phyloP scores from a whole-genome alignment of 2,888 invertebrate genomes.

The Phengaris alcon region DNA sequence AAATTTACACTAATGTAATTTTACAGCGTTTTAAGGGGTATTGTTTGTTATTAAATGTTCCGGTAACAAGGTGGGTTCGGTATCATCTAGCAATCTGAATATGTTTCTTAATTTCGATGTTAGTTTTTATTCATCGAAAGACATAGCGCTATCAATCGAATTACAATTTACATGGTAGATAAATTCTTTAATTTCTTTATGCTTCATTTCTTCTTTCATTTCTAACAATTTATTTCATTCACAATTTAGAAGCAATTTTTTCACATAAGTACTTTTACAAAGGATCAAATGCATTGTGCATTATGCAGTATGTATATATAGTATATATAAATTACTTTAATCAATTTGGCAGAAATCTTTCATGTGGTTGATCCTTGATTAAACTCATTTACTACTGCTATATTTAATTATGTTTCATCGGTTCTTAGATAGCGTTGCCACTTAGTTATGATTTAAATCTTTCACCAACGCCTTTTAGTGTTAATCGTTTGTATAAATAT shows the following conservation, averaged over 20 bases:
- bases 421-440: too few species aligned
- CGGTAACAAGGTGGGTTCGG: conserved; percentile 23
- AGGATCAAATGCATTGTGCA: background rate
- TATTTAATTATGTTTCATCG: too few species aligned
- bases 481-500: background rate
- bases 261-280: background rate
- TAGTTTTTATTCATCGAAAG: background rate
- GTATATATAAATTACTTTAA: too few species aligned
- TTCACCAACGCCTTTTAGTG: too few species aligned
- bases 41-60: background rate
- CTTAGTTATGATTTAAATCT: too few species aligned
- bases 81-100: conserved; percentile 16
- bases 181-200: background rate
- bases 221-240: background rate
- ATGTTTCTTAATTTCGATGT: conserved; percentile 16
- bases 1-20: conserved; percentile 8
- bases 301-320: too few species aligned
- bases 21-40: conserved; percentile 22
- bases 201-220: background rate
- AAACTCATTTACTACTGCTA: too few species aligned
- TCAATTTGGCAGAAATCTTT: too few species aligned
- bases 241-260: background rate
- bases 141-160: background rate
- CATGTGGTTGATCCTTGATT: too few species aligned
- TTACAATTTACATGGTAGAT: background rate